These are phyloP conservation scores for Clupea harengus DNA, from an alignment of 2,113 vertebrate genomes.

Conservation along the genomic window DNA sequence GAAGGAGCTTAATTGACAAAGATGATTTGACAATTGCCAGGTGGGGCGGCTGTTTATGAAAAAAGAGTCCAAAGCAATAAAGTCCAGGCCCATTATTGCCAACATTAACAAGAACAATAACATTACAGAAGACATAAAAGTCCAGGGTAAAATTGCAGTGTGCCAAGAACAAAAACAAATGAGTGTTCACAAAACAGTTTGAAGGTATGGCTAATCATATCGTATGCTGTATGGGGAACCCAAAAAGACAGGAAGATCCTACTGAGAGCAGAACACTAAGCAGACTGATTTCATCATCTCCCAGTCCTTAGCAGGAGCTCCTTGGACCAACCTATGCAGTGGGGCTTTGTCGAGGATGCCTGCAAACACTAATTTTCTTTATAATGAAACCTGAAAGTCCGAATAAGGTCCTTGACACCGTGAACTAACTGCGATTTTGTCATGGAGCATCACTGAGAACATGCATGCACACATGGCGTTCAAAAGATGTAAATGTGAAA, in stretches of 20 bases:
- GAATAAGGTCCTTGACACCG: no score
- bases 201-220: not conserved
- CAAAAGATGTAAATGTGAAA: no score
- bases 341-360: not conserved
- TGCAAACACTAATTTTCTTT: no score
- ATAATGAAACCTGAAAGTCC: no score
- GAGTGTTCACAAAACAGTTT: not conserved
- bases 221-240: not conserved
- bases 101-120: not conserved
- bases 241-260: not conserved
- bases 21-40: conserved; percentile 8
- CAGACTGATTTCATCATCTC: not conserved
- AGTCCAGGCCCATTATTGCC: conserved; percentile 40
- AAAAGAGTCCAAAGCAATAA: conserved; percentile 37
- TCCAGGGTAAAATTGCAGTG: not conserved
- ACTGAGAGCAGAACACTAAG: not conserved
- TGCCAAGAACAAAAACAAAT: not conserved
- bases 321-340: not conserved
- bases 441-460: no score
- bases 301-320: no score
- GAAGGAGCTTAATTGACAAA: not conserved
- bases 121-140: not conserved
- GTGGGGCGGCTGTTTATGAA: conserved; percentile 27
- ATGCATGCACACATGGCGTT: no score
- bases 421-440: no score